Conservation (phyloP, 2,113 vertebrate genomes). For the Antennarius striatus region DNA sequence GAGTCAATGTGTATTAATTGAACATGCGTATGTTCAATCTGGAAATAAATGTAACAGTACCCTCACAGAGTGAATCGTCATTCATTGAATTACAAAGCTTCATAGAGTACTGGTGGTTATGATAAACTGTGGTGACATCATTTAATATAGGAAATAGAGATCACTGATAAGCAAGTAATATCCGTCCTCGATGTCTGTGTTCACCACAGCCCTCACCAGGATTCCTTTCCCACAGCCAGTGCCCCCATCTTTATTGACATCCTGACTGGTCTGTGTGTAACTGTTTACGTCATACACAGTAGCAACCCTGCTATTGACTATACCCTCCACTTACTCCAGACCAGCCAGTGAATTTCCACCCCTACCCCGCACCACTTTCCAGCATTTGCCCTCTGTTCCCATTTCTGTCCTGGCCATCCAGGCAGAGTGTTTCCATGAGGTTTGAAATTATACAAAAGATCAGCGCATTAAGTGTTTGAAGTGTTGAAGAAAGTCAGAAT, state of each 20-base stretch:
- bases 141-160: not conserved
- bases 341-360: constrained; percentile 68
- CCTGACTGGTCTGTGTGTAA: constrained; percentile 36
- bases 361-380: constrained; percentile 38
- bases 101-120: too few relatives aligned
- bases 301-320: constrained; percentile 37
- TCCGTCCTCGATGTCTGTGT: not conserved
- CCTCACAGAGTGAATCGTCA: too few relatives aligned
- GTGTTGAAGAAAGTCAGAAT: constrained; percentile 37
- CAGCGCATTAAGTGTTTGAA: constrained; percentile 33
- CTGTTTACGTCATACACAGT: constrained; percentile 42
- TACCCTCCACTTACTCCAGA: constrained; percentile 56
- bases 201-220: too few relatives aligned
- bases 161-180: constrained; percentile 1
- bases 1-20: not conserved
- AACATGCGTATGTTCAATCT: not conserved
- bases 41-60: too few relatives aligned
- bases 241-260: constrained; percentile 43
- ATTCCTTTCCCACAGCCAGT: constrained; percentile 1
- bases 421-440: constrained; percentile 12
- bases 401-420: constrained; percentile 42
- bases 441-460: too few relatives aligned
- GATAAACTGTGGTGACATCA: not conserved
- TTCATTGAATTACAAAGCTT: too few relatives aligned
- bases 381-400: constrained; percentile 41